Conservation (phyloP, 2,888 invertebrate species). For the Agriopis aurantiaria region DNA sequence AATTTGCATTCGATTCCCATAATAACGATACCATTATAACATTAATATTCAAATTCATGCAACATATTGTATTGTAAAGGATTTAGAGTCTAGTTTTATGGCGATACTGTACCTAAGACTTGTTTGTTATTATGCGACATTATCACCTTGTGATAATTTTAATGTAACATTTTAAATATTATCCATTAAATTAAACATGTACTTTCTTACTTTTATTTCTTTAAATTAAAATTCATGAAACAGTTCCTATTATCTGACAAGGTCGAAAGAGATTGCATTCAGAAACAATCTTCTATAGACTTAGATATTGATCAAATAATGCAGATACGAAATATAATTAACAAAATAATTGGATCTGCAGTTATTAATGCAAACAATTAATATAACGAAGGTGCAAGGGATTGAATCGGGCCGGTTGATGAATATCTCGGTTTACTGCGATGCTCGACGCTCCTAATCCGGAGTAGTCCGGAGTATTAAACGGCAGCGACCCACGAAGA, state of each 20-base stretch:
- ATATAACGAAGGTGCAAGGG: slow-evolving; percentile 51
- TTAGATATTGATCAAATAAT: slow-evolving; percentile 28
- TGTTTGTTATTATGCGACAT: slow-evolving; percentile 17
- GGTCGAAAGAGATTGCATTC: slow-evolving; percentile 16
- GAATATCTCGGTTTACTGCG: slow-evolving; percentile 66
- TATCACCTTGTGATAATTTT: slow-evolving; percentile 1
- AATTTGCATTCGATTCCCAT: slow-evolving; percentile 70
- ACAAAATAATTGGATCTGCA: slow-evolving; percentile 42
- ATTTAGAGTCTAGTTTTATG: slow-evolving; percentile 61
- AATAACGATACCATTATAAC: slow-evolving; percentile 70
- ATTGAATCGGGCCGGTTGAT: slow-evolving; percentile 60
- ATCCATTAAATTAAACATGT: too few species aligned
- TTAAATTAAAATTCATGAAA: slow-evolving; percentile 4
- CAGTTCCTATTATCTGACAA: background rate
- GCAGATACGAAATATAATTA: slow-evolving; percentile 39
- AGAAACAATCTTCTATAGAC: slow-evolving; percentile 17
- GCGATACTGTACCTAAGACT: slow-evolving; percentile 43
- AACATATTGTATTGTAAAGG: slow-evolving; percentile 66
- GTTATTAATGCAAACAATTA: slow-evolving; percentile 54
- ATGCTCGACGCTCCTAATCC: slow-evolving; percentile 73
- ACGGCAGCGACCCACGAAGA: slow-evolving; percentile 65
- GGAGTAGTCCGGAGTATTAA: slow-evolving; percentile 70
- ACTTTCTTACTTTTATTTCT: background rate
- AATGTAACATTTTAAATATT: background rate
- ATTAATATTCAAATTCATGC: slow-evolving; percentile 73